Conservation (phyloP, 2,797 vertebrate species). For the Pangasius djambal region DNA sequence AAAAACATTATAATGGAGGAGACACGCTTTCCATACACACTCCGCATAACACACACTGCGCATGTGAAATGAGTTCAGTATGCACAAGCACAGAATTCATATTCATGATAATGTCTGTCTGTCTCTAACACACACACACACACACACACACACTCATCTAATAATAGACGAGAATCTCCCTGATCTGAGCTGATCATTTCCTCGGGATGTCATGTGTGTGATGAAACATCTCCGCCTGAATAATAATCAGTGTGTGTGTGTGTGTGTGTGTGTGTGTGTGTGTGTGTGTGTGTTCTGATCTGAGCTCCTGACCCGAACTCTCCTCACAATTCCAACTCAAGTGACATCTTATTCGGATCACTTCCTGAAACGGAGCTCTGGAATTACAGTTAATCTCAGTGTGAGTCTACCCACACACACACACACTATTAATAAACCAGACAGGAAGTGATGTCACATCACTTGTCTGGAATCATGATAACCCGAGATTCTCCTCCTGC, state of each 20-base stretch:
- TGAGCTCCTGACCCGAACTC: background rate
- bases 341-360: background rate
- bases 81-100: background rate
- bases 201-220: background rate
- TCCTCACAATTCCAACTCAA: background rate
- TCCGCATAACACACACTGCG: background rate
- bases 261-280: background rate
- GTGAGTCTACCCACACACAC: background rate
- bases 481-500: background rate
- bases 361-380: background rate
- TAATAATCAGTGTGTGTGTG: background rate
- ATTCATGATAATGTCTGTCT: slow-evolving; percentile 6
- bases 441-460: background rate
- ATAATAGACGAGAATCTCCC: background rate
- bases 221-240: background rate
- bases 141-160: background rate
- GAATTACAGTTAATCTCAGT: background rate
- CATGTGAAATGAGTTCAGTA: slow-evolving; percentile 15
- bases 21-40: background rate
- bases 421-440: background rate
- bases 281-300: background rate
- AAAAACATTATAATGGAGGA: background rate
- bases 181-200: background rate
- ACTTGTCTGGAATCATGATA: background rate
- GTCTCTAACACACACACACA: slow-evolving; percentile 8